Conservation (phyloP, 2,113 vertebrate genomes). For the Gopherus flavomarginatus region DNA sequence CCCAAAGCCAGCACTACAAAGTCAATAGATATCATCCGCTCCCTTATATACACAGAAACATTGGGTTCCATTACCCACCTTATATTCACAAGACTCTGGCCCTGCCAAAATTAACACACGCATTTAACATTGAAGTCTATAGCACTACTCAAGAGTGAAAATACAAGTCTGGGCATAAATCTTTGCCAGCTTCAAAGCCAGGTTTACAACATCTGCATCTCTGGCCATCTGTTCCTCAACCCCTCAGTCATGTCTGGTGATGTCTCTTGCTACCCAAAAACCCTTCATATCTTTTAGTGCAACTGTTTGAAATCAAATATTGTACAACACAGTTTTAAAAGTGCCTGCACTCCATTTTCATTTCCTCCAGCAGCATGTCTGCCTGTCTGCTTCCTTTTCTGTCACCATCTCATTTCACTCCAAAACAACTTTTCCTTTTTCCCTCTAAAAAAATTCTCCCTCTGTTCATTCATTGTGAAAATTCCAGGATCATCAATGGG, state of each 20-base stretch:
- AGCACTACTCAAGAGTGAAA: background rate
- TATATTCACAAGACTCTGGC: background rate
- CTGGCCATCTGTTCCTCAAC: constrained; percentile 20
- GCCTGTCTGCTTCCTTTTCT: background rate
- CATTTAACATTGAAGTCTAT: background rate
- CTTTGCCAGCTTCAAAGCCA: background rate
- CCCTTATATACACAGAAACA: background rate
- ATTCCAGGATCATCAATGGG: background rate
- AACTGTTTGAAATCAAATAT: background rate
- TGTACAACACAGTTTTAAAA: background rate
- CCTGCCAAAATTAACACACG: background rate
- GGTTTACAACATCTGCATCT: background rate
- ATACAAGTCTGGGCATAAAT: rapidly evolving
- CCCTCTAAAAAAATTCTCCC: background rate
- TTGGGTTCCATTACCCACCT: background rate
- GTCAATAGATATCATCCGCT: background rate
- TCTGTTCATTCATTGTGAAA: background rate
- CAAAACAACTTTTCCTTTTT: background rate
- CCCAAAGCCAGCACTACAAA: background rate
- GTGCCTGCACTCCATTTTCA: background rate
- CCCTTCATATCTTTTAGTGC: background rate
- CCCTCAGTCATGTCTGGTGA: background rate
- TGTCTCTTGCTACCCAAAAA: background rate
- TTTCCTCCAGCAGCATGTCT: background rate
- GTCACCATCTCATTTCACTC: background rate